A percentile compares a stretch with the other conserved stretches of the same genome.
Conservation (phyloP, 1,140 invertebrate genomes). For the Papilio helenus region DNA sequence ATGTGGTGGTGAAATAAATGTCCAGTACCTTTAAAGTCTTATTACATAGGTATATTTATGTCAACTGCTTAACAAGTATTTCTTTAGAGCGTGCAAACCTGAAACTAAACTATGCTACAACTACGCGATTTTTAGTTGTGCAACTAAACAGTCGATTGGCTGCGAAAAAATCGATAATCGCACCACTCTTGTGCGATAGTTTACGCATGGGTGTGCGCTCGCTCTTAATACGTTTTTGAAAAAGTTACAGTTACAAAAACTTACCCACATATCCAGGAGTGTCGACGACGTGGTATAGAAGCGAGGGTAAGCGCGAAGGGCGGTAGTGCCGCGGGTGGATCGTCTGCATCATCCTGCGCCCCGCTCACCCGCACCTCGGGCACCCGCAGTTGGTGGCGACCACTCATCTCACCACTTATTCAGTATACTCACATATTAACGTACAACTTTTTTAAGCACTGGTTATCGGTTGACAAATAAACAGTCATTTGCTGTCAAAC, state of each 20-base stretch:
- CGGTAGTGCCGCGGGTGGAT: slow-evolving; percentile 65
- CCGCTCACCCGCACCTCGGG: slow-evolving; percentile 77
- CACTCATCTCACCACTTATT: slow-evolving; percentile 65
- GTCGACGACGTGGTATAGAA: slow-evolving; percentile 70
- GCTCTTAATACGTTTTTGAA: not conserved
- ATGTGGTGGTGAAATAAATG: not conserved
- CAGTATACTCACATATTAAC: slow-evolving; percentile 40
- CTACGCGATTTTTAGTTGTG: too few relatives aligned
- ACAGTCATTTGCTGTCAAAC: slow-evolving; percentile 3
- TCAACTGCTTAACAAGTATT: too few relatives aligned
- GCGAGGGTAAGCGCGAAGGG: slow-evolving; percentile 74
- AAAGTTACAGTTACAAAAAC: slow-evolving; percentile 21
- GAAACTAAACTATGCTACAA: too few relatives aligned
- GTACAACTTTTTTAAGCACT: not conserved
- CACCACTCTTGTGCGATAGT: too few relatives aligned
- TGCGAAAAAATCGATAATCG: too few relatives aligned
- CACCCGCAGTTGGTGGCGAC: slow-evolving; percentile 69
- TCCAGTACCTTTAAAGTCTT: not conserved
- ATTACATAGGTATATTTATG: not conserved
- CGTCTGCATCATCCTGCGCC: slow-evolving; percentile 64
- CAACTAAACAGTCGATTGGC: too few relatives aligned
- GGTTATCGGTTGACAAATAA: not conserved
- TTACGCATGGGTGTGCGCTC: too few relatives aligned
- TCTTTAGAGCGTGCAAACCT: too few relatives aligned
- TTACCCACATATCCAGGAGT: slow-evolving; percentile 80